Conservation (phyloP, 2,113 vertebrate species). For the Ophiodon elongatus region DNA sequence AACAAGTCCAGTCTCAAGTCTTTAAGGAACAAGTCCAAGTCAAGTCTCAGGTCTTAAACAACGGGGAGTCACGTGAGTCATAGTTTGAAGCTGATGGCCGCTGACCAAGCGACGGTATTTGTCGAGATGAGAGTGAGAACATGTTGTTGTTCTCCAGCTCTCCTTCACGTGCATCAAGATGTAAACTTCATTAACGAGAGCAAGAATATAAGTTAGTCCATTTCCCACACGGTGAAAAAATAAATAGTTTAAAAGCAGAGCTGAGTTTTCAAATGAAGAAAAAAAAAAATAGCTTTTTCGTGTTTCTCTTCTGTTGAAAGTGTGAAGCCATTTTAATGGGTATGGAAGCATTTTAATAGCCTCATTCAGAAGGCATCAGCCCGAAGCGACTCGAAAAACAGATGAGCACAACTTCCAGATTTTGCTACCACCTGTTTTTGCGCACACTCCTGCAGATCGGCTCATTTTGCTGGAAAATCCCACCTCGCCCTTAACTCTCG, state of each 20-base stretch:
- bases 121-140: too few species aligned
- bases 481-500: neutral
- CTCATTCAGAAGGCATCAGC: neutral
- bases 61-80: too few species aligned
- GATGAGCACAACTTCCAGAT: conserved; percentile 2
- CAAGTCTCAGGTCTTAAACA: too few species aligned
- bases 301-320: neutral
- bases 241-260: neutral
- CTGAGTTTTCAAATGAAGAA: neutral
- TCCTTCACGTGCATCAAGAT: neutral
- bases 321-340: neutral
- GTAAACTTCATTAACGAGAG: neutral
- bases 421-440: neutral
- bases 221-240: neutral
- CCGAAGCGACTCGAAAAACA: conserved; percentile 3
- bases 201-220: neutral
- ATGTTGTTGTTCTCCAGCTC: neutral
- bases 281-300: neutral
- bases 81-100: too few species aligned
- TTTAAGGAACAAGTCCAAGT: too few species aligned
- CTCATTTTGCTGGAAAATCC: neutral
- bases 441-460: neutral
- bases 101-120: too few species aligned
- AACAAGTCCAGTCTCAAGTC: too few species aligned
- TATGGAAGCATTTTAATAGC: neutral